phyloP scores from a whole-genome alignment of 2,888 invertebrate species.

The Lithophane ornitopus region DNA sequence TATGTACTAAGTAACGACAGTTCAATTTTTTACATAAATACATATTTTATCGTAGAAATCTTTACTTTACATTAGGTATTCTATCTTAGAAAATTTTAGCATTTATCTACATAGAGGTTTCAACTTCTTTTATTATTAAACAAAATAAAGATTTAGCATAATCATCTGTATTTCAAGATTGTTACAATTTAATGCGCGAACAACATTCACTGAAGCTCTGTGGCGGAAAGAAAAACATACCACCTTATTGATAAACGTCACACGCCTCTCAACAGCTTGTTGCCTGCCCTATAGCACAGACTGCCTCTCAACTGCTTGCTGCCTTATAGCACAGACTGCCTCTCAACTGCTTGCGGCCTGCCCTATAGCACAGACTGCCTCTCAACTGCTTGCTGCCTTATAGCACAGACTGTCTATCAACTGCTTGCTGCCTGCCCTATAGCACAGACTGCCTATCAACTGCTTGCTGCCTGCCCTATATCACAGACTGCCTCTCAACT shows the following conservation, averaged over 20 bases:
- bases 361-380: background rate
- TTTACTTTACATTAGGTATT: constrained; percentile 80
- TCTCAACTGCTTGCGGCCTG: background rate
- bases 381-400: background rate
- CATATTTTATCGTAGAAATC: constrained; percentile 84
- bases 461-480: background rate
- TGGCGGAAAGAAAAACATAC: constrained; percentile 74
- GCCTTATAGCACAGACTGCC: background rate
- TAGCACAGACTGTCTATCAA: background rate
- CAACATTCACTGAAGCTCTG: constrained; percentile 84
- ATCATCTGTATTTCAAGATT: constrained; percentile 61
- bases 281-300: background rate
- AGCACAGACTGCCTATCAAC: background rate
- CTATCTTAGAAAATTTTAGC: constrained; percentile 76
- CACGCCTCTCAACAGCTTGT: background rate
- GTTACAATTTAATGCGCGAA: constrained; percentile 71
- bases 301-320: constrained; percentile 1
- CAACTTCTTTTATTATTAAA: constrained; percentile 64
- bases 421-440: background rate
- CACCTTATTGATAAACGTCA: constrained; percentile 65
- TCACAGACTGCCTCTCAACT: background rate
- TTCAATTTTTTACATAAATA: constrained; percentile 85
- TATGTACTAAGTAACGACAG: constrained; percentile 77
- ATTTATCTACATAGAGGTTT: constrained; percentile 68
- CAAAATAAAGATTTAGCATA: constrained; percentile 64